Base-by-base conservation (phyloP, 2,888 invertebrate genomes). In the Agrochola macilenta region DNA sequence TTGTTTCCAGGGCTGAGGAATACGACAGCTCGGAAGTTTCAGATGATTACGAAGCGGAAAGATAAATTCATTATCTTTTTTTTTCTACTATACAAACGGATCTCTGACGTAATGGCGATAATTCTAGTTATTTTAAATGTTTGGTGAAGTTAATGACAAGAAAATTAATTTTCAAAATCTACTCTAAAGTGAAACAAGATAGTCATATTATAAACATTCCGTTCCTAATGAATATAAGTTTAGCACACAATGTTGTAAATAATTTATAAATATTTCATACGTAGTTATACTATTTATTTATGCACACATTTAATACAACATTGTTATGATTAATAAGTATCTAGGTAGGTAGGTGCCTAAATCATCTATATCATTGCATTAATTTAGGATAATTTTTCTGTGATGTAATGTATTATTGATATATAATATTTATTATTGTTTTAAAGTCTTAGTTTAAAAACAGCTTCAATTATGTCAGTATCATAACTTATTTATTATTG, bases 1-100 rank as follows among this genome's bases (percentile, higher is more conserved):
- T 81, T 49, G 3, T 57, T 63, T 57, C 8, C 54, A 78, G 77
- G 63, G n/a, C 17, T n/a, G 26, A 35, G 1, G 54, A 63, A 1
- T 14, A 12, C n/a, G n/a, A 5, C n/a, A n/a, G 2, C 5, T 1
- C 11, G 1, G 35, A 49, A 7, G 49, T 0, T 14, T 46, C n/a
- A 23, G 26, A 46, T 14, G 69, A 77, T 14, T 79, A 71, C 14
- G 9, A 5, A 2, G 54, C 1, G 0, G 20, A 17, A n/a, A n/a
- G 54, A 49, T 63, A 49, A 72, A 5, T 5, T 26, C n/a, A 14
- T 12, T 2, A 17, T 12, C 0, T 8, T 30, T 43, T 20, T n/a
- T 39, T 39, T 57, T 5, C 0, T 46, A 12, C 3, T 49, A 5
- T 0, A 20, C 7, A 1, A 39, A 23, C 20, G 4, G 8, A n/a